Base-by-base conservation (phyloP, 2,888 invertebrate species). In the Trichopria drosophilae region DNA sequence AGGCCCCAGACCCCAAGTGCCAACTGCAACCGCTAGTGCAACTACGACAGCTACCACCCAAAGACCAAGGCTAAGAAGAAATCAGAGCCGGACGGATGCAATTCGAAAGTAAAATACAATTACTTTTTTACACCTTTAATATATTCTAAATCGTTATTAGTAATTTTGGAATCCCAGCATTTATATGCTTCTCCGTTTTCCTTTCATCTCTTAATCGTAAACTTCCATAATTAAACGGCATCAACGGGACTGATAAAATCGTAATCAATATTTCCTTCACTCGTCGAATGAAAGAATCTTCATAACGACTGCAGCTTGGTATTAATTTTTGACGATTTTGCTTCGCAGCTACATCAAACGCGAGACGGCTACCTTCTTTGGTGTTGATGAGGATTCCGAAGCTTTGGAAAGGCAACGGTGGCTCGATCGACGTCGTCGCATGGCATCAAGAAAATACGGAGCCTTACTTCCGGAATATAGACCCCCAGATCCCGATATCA, bases 331-430 rank as follows among this genome's bases (percentile, higher is more conserved):
- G 12, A 6, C n/a, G n/a, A 5, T 36, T 32, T 26, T 36, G 39
- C 35, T 37, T 56, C 51, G 23, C 54, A 82, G 82, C 69, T 88
- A 86, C 75, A 84, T 91, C 68, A 88, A 84, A 71, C 81, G 84
- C 61, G 89, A 90, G 73, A 88, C 90, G 49, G 88, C 88, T 48
- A 87, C 85, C 62, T 92, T 92, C 77, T 91, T 93, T 73, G 92
- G 91, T 15, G 86, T 93, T 50, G 87, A 88, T 68, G 87, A 87
- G 67, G 86, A 86, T 63, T 84, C 84, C 62, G 88, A 89, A 72
- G 82, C 83, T 64, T 82, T 84, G 67, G 86, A 87, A 76, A 82
- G 83, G 71, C 80, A 84, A 69, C 76, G 86, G 71, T 92, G 92
- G 92, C 79, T 86, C 67, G 89, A 90, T 69, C 81, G 91, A 71